Base-by-base conservation (phyloP, 2,797 vertebrate species). In the Ispidina lecontei region DNA sequence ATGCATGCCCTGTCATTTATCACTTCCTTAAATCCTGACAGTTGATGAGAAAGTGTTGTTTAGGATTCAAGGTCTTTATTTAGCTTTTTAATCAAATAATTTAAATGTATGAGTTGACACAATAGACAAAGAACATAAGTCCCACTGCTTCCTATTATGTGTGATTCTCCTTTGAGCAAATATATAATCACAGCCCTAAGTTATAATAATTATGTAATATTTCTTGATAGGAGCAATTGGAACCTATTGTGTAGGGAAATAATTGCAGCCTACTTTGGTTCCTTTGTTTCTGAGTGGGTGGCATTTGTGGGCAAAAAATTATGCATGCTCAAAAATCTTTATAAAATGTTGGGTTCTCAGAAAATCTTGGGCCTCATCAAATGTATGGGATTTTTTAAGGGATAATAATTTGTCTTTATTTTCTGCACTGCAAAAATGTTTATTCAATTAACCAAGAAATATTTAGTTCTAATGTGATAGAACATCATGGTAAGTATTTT, bases 181-280 rank as follows among this genome's bases (percentile, higher is more conserved):
- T 97, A 93, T 65, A 84, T 95, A 96, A 96, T 97, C 93, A 96
- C 85, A 92, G 56, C 35, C 39, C 52, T 83, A 59, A 94, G 90
- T 95, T 97, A 93, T 87, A 94, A 95, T 96, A 96, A 97, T 97
- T 97, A 95, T 94, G 91, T 78, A 97, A 97, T 97, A 96, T 95
- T 96, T 96, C 84, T 94, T 94, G 94, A 95, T 94, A 93, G 91
- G 49, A 94, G 85, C 90, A 95, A 95, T 92, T 91, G 87, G 75
- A 91, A 93, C 93, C 91, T 84, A 93, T 96, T 95, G 90, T 97
- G 94, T 58, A 68, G 83, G 82, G 68, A 94, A 90, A 79, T 96
- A 96, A 97, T 97, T 97, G 70, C 73, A 95, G 81, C 85, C 73
- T 95, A 72, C 86, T 96, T 92, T 72, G 71, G 64, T 83, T 89